Conservation (phyloP, 1,140 invertebrate species). For the Callitettix versicolor region DNA sequence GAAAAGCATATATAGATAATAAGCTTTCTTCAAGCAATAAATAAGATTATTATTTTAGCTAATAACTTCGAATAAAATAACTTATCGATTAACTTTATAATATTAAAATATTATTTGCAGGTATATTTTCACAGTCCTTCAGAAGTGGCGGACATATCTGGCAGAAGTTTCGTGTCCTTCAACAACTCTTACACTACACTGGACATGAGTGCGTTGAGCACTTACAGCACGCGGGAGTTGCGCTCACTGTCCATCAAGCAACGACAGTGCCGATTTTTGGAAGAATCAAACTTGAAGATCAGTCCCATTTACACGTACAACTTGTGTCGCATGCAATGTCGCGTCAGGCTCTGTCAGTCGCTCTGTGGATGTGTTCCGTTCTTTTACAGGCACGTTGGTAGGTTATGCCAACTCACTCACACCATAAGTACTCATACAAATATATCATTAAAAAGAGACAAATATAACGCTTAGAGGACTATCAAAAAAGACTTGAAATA, state of each 20-base stretch:
- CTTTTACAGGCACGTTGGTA: constrained; percentile 44
- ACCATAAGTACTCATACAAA: background rate
- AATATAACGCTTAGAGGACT: too few species aligned
- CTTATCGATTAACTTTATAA: too few species aligned
- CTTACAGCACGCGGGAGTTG: constrained; percentile 31
- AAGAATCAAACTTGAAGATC: constrained; percentile 46
- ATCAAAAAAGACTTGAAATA: too few species aligned
- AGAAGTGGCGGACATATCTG: too few species aligned
- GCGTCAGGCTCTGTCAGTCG: constrained; percentile 41
- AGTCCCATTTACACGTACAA: constrained; percentile 53
- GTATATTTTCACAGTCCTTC: too few species aligned
- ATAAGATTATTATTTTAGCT: too few species aligned
- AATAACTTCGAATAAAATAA: too few species aligned
- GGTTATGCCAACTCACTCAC: constrained; percentile 1
- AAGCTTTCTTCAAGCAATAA: too few species aligned
- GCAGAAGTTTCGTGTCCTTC: too few species aligned
- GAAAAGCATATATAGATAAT: too few species aligned
- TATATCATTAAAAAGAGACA: too few species aligned
- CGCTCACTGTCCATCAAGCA: constrained; percentile 40
- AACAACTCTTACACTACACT: constrained; percentile 21
- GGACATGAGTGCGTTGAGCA: constrained; percentile 31
- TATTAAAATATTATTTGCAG: too few species aligned
- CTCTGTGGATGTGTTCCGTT: constrained; percentile 52
- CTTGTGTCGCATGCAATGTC: constrained; percentile 52
- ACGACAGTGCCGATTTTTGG: constrained; percentile 49